Conservation (phyloP, 35 echinoderm and acorn worm species). For the Ophioderma brevispina region DNA sequence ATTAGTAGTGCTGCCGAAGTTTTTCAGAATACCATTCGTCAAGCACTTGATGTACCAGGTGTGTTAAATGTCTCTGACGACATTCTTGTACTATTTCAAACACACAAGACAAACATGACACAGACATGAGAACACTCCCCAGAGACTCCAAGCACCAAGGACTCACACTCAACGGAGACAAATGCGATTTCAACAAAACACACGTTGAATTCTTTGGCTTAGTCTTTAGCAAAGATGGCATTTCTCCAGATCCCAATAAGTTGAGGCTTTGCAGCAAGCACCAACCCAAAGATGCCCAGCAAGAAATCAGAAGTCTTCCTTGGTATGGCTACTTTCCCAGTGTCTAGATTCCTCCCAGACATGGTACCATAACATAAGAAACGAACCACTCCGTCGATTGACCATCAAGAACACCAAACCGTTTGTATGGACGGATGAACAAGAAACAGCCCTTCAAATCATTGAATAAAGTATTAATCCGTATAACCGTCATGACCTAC, state of each 20-base stretch:
- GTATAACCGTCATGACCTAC: conserved; percentile 16
- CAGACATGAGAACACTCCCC: neutral
- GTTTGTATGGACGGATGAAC: conserved; percentile 41
- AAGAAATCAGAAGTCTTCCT: conserved; percentile 54
- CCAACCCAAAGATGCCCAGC: conserved; percentile 16
- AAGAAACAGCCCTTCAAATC: neutral
- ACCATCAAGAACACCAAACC: conserved; percentile 23
- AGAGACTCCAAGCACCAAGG: neutral
- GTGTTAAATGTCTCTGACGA: too few relatives aligned
- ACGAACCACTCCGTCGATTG: conserved; percentile 43
- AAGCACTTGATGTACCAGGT: too few relatives aligned
- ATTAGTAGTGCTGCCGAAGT: too few relatives aligned
- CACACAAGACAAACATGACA: conserved; percentile 51
- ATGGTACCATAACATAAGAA: conserved; percentile 32
- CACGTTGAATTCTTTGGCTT: conserved; percentile 50
- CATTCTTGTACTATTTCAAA: too few relatives aligned
- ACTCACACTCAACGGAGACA: conserved; percentile 39
- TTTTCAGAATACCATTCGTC: too few relatives aligned
- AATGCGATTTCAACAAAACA: conserved; percentile 25
- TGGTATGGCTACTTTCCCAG: conserved; percentile 59
- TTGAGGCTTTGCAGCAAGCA: conserved; percentile 34
- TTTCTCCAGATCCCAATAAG: conserved; percentile 52
- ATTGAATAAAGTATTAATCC: conserved; percentile 26
- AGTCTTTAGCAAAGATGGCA: conserved; percentile 26
- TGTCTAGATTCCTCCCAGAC: conserved; percentile 36